A percentile compares a stretch with the other conserved stretches of the same genome.
These are phyloP conservation scores for Acrobasis suavella DNA, from an alignment of 2,888 invertebrate genomes.

Conservation along the genomic window DNA sequence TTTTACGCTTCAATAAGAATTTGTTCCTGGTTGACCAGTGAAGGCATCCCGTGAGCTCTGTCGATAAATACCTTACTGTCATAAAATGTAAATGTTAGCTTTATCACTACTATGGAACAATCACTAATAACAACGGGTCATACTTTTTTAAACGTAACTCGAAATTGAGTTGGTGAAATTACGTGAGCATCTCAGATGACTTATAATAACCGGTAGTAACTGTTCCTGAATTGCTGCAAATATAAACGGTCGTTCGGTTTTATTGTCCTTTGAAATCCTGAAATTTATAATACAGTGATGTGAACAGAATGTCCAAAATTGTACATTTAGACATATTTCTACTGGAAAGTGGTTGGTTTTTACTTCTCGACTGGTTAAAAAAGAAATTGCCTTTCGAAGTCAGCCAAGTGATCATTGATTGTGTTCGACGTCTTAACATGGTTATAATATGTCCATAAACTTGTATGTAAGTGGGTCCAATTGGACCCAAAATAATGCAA, in stretches of 20 bases:
- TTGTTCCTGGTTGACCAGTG: constrained; percentile 74
- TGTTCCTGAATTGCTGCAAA: neutral
- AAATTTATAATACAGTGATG: neutral
- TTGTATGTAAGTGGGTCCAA: too few species aligned
- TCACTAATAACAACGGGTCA: constrained; percentile 50
- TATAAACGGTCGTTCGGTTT: neutral
- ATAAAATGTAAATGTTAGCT: constrained; percentile 71
- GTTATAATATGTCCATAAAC: too few species aligned
- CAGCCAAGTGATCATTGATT: too few species aligned
- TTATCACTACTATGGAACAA: constrained; percentile 63
- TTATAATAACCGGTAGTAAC: constrained; percentile 38
- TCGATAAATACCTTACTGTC: constrained; percentile 66
- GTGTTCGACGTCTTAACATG: too few species aligned
- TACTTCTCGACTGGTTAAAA: too few species aligned
- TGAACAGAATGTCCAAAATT: neutral
- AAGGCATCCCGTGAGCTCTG: constrained; percentile 58
- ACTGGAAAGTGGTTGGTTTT: too few species aligned
- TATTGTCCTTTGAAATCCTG: constrained; percentile 11
- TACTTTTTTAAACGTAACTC: constrained; percentile 35
- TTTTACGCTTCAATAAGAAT: constrained; percentile 61
- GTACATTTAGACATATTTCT: too few species aligned
- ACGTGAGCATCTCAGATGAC: neutral
- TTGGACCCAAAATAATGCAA: too few species aligned
- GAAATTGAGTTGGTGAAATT: neutral
- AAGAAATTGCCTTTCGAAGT: too few species aligned